Evolutionary conservation across 2,113 vertebrate species (phyloP).

Genomic region (Phoenicopterus ruber): DNA sequence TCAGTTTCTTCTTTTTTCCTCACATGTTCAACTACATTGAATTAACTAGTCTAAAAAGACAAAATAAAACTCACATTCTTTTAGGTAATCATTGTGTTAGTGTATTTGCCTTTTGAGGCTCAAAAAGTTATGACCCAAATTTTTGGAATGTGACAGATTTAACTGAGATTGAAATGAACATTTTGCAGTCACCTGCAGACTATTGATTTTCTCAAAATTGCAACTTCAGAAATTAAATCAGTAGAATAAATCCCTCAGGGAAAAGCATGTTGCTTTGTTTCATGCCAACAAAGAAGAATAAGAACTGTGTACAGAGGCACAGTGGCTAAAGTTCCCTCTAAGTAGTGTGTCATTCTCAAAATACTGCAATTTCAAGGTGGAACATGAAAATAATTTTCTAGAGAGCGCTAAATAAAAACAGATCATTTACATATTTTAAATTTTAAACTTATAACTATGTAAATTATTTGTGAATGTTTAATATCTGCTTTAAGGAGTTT

Average conservation of each 20-base stretch:
- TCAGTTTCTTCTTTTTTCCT: neutral
- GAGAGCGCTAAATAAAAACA: neutral
- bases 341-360: neutral
- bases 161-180: neutral
- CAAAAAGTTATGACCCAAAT: neutral
- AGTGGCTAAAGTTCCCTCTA: neutral
- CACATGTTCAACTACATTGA: neutral
- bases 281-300: neutral
- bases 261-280: neutral
- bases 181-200: neutral
- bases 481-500: neutral
- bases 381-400: neutral
- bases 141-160: neutral
- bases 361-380: neutral
- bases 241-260: neutral
- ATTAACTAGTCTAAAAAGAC: neutral
- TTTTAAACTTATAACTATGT: neutral
- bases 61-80: neutral
- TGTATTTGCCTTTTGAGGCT: neutral
- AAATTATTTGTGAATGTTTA: neutral
- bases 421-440: neutral
- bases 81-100: neutral
- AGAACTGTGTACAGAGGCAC: neutral
- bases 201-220: neutral
- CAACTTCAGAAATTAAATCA: neutral